Conservation (phyloP, 2,797 vertebrate genomes). For the Cossypha niveicapilla region DNA sequence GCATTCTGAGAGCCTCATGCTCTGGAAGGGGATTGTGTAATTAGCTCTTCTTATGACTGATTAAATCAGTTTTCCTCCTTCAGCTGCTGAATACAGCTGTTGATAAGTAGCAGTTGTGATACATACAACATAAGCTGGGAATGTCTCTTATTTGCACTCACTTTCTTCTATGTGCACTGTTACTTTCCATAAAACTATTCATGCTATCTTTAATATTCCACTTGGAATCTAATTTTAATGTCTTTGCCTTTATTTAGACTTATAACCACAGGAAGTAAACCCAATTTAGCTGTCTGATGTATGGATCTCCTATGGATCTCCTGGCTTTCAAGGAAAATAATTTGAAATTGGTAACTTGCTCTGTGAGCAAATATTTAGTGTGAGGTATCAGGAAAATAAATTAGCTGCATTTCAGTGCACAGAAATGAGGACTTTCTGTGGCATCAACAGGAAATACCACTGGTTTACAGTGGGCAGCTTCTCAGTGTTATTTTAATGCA, state of each 20-base stretch:
- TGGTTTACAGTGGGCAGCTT: neutral
- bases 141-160: neutral
- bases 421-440: neutral
- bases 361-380: neutral
- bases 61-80: neutral
- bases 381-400: neutral
- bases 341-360: neutral
- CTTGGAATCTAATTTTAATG: neutral
- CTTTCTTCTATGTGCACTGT: neutral
- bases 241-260: neutral
- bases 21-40: neutral
- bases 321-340: neutral
- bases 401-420: neutral
- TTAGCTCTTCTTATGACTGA: neutral
- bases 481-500: neutral
- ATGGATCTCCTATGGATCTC: neutral
- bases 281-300: neutral
- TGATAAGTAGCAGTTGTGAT: neutral
- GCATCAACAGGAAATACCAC: neutral
- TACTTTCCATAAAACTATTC: neutral
- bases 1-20: neutral
- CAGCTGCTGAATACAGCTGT: neutral
- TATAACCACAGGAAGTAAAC: neutral
- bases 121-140: neutral
- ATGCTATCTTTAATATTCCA: neutral